Conservation (phyloP, 2,888 invertebrate genomes). For the Hecatera dysodea region DNA sequence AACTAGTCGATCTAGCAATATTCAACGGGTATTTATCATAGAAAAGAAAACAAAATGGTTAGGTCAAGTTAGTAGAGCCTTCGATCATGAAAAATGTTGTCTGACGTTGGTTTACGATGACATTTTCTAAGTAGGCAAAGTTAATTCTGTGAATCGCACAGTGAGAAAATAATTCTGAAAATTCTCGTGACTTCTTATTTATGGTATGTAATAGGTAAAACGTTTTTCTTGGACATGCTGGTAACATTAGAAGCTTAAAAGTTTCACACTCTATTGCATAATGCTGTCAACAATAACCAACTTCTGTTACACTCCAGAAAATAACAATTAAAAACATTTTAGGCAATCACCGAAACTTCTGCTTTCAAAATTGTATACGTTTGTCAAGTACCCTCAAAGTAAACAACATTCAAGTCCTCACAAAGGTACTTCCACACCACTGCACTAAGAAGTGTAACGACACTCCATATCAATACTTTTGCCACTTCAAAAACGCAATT, state of each 20-base stretch:
- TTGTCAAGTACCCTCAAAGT: conserved; percentile 31
- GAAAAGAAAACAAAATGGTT: not conserved
- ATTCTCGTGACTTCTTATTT: not conserved
- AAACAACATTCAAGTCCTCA: conserved; percentile 39
- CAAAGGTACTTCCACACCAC: conserved; percentile 70
- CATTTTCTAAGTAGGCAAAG: not conserved
- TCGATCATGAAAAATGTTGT: not conserved
- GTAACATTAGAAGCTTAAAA: not conserved
- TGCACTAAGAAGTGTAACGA: conserved; percentile 76
- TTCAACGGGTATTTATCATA: no score
- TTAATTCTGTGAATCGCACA: not conserved
- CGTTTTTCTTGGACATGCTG: not conserved
- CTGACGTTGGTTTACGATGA: not conserved
- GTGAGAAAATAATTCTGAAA: not conserved
- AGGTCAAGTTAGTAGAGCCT: not conserved
- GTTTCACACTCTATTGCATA: not conserved
- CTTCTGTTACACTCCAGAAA: conserved; percentile 25
- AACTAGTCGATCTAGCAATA: not conserved
- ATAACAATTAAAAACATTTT: not conserved
- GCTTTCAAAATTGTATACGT: conserved; percentile 24
- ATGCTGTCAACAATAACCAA: not conserved
- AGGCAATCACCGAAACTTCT: conserved; percentile 2
- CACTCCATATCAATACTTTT: conserved; percentile 75
- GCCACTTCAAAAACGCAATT: conserved; percentile 77
- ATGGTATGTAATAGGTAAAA: not conserved